Conservation (phyloP, 2,113 vertebrate species). For the Ageneiosus marmoratus region DNA sequence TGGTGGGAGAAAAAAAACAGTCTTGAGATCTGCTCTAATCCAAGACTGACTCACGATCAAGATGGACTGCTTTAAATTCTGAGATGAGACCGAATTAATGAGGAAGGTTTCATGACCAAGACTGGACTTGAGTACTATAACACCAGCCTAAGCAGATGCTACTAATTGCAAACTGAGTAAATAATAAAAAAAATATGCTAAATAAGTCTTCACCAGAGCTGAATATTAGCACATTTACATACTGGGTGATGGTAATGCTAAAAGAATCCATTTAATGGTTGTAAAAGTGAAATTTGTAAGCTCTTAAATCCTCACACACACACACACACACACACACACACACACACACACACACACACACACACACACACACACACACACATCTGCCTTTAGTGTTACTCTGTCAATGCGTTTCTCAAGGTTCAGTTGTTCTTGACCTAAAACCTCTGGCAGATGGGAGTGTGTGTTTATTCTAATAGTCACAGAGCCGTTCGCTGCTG, state of each 20-base stretch:
- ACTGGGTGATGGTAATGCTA: neutral
- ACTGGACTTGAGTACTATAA: no score
- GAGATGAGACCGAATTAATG: no score
- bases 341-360: slow-evolving; percentile 4
- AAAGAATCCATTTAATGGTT: neutral
- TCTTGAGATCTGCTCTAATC: no score
- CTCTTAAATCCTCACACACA: neutral
- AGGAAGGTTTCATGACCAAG: no score
- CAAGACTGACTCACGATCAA: no score
- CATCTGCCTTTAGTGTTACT: neutral
- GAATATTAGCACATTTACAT: neutral
- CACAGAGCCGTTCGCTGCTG: slow-evolving; percentile 21
- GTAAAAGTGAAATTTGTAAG: neutral
- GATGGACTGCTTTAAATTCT: no score
- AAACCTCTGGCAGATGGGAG: slow-evolving; percentile 38
- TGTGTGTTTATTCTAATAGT: slow-evolving; percentile 47
- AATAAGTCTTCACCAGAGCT: neutral
- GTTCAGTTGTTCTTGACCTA: slow-evolving; percentile 49
- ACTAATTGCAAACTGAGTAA: neutral
- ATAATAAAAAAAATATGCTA: neutral
- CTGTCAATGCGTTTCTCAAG: slow-evolving; percentile 36
- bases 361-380: slow-evolving; percentile 6
- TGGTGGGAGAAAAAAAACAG: no score
- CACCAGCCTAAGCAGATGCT: neutral
- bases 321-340: neutral